Evolutionary conservation across 2,888 invertebrate genomes (phyloP).

Genomic region (Caradrina kadenii): DNA sequence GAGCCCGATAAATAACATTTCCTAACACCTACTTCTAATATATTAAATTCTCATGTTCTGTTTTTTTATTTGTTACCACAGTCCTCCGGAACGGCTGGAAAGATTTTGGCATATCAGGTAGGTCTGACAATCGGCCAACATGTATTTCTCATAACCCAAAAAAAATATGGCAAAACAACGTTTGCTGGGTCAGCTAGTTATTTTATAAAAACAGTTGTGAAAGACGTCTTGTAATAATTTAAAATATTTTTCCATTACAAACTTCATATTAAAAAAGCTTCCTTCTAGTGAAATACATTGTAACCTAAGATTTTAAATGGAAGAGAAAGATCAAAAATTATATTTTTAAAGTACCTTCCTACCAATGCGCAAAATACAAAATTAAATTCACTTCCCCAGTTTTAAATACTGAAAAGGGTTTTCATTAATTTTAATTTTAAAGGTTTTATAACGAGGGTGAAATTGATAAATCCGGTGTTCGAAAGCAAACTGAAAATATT

Average conservation of each 20-base stretch:
- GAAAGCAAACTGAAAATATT: slow-evolving; percentile 12
- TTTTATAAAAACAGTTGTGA: background rate
- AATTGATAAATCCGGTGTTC: slow-evolving; percentile 18
- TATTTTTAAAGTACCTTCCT: slow-evolving; percentile 8
- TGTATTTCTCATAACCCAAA: no score
- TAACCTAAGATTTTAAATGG: slow-evolving; percentile 2
- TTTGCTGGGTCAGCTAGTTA: no score
- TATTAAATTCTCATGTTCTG: no score
- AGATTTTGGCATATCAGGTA: no score
- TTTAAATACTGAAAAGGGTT: slow-evolving; percentile 19
- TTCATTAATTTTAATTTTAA: slow-evolving; percentile 33
- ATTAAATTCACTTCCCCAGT: background rate
- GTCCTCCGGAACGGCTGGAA: no score
- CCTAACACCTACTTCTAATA: no score
- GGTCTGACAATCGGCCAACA: no score
- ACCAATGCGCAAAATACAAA: slow-evolving; percentile 10
- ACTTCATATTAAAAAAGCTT: slow-evolving; percentile 23
- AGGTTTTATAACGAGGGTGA: background rate
- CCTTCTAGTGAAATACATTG: background rate
- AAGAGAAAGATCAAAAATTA: slow-evolving; percentile 7
- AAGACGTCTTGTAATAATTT: background rate
- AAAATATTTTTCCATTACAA: background rate
- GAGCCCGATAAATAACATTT: no score
- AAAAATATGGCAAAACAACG: no score
- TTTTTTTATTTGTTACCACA: no score